Percentiles rank a stretch among this genome's conserved stretches.
phyloP scores from a whole-genome alignment of 2,797 vertebrate genomes.

The Coccyzus lansbergi region DNA sequence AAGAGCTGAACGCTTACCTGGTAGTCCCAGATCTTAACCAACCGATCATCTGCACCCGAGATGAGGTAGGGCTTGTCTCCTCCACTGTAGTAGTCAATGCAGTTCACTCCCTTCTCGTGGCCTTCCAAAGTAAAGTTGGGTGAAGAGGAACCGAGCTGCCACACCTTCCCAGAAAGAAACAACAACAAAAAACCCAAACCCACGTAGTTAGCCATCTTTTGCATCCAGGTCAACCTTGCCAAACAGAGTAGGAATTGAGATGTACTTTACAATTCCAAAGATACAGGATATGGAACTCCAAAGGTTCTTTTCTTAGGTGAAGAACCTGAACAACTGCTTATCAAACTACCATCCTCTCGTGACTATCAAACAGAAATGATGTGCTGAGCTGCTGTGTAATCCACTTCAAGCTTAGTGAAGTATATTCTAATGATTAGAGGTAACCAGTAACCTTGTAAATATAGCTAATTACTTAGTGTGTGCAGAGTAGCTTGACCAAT shows the following conservation, averaged over 20 bases:
- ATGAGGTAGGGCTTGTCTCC: conserved; percentile 98
- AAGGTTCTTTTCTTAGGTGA: background rate
- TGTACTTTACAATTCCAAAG: background rate
- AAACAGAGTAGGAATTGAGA: background rate
- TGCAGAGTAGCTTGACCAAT: background rate
- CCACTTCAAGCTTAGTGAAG: background rate
- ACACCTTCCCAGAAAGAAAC: conserved; percentile 84
- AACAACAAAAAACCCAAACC: background rate
- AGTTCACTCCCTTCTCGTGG: conserved; percentile 97
- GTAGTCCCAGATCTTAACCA: conserved; percentile 99
- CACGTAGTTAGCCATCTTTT: background rate
- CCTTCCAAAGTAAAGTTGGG: conserved; percentile 98
- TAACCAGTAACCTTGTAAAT: background rate
- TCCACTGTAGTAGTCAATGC: conserved; percentile 98
- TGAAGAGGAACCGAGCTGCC: conserved; percentile 96
- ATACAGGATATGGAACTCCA: background rate
- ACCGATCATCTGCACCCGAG: conserved; percentile 94
- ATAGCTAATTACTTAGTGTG: background rate
- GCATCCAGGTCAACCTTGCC: background rate
- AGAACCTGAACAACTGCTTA: background rate
- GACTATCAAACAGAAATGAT: background rate
- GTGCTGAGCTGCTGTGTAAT: background rate
- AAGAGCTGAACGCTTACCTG: conserved; percentile 80
- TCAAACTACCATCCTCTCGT: background rate
- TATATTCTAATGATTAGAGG: background rate